These are phyloP conservation scores for Varanus komodoensis DNA, from an alignment of 2,113 vertebrate species.

Conservation along the genomic window DNA sequence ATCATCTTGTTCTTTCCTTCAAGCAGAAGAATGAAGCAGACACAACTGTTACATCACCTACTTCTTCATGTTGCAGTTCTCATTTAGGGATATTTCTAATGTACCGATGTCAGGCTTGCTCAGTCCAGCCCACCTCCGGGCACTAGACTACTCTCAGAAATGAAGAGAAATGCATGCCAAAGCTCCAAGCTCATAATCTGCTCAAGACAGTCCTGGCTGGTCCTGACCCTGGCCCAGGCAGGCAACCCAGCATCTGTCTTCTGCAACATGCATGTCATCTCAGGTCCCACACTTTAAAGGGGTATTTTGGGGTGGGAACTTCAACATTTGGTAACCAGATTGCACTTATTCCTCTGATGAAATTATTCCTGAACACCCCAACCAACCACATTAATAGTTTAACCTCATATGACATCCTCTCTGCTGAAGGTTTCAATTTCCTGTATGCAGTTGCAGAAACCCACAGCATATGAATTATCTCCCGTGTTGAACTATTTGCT, in stretches of 20 bases:
- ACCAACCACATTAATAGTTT: constrained; percentile 55
- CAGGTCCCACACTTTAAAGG: constrained; percentile 32
- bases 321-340: constrained; percentile 69
- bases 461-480: constrained; percentile 11
- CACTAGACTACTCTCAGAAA: background rate
- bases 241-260: background rate
- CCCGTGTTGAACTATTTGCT: background rate
- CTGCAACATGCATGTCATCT: constrained; percentile 29
- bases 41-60: background rate
- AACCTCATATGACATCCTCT: constrained; percentile 34
- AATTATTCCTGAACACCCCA: constrained; percentile 51
- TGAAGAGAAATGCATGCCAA: background rate
- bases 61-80: background rate
- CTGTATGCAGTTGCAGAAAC: constrained; percentile 31
- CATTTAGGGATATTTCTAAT: background rate
- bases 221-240: background rate
- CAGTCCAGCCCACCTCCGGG: background rate
- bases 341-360: constrained; percentile 35
- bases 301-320: background rate
- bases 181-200: background rate
- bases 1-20: too few species aligned
- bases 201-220: background rate
- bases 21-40: too few species aligned
- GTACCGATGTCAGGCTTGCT: background rate
- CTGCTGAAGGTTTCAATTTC: constrained; percentile 44